Base-by-base conservation (phyloP, 2,888 invertebrate genomes). In the Arge pagana region DNA sequence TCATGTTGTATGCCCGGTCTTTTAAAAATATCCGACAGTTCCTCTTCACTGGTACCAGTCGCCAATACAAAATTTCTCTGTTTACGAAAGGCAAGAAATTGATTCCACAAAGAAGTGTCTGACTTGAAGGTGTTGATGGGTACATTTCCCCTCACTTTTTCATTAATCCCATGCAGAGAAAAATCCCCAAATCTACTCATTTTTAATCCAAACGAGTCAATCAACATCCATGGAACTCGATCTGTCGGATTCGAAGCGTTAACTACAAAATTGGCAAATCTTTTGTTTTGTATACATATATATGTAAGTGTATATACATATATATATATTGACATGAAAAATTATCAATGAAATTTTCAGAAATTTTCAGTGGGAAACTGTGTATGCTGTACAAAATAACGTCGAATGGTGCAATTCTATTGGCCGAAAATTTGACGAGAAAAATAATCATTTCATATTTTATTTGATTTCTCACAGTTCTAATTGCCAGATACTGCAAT, bases 1-100 rank as follows among this genome's bases (percentile, higher is more conserved):
- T 55, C 59, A 58, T 61, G 31, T 62, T 62, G 13, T 49, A 49
- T 4, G 50, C 59, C 53, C 54, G 61, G 48, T 55, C 53, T 33
- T 43, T 53, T 35, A 60, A 28, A 36, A 60, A n/a, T 59, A 26
- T 36, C 30, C 35, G 53, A 52, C 16, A 55, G 21, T 24, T 48
- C 43, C 31, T 52, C 49, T 11, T 37, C 13, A 3, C 50, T 28
- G 4, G 36, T 45, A 19, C 28, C 15, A 15, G 31, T 48, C 28
- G 52, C 36, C 15, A 55, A 24, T 2, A 21, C 41, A 43, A 43
- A 57, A 18, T 55, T n/a, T 37, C 40, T 37, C 31, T 49, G 21
- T 18, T 39, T 39, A 28, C 51, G 48, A 43, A 56, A 56, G 19
- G 18, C 36, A 15, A 23, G 24, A 43, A 51, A 54, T 42, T 48